Conservation (phyloP, 2,888 invertebrate genomes). For the Adelphocoris suturalis region DNA sequence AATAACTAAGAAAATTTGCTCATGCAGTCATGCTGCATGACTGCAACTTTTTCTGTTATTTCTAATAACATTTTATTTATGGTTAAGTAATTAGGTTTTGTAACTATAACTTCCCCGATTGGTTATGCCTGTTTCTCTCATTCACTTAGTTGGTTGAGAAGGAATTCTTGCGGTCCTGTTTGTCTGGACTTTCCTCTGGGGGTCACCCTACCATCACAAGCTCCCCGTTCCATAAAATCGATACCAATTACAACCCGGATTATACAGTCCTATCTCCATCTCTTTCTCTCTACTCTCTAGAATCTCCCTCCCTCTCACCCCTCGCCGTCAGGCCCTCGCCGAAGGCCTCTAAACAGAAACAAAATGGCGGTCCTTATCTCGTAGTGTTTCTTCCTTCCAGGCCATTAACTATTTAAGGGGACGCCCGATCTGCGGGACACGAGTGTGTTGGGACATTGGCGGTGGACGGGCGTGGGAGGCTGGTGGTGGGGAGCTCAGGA, state of each 20-base stretch:
- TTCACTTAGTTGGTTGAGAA: no score
- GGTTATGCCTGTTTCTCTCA: no score
- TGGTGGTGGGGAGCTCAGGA: not conserved
- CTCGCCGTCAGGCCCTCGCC: not conserved
- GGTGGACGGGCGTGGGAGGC: not conserved
- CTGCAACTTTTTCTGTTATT: no score
- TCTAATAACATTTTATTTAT: no score
- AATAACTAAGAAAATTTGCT: no score
- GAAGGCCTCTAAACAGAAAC: constrained; percentile 57
- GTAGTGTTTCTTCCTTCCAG: constrained; percentile 64
- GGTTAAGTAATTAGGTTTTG: no score
- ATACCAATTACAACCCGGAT: constrained; percentile 66
- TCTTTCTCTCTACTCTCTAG: not conserved
- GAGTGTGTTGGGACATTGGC: not conserved
- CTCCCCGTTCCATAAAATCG: constrained; percentile 30
- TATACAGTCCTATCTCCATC: constrained; percentile 46
- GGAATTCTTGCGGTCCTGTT: not conserved
- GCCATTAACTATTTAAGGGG: constrained; percentile 66
- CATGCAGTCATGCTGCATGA: no score
- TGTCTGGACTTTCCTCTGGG: not conserved
- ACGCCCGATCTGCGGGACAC: not conserved
- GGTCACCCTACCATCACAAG: not conserved
- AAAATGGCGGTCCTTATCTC: constrained; percentile 68
- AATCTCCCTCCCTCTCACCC: not conserved
- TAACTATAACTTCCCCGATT: no score